Conservation (phyloP, 2,888 invertebrate genomes). For the Catocala fraxini region DNA sequence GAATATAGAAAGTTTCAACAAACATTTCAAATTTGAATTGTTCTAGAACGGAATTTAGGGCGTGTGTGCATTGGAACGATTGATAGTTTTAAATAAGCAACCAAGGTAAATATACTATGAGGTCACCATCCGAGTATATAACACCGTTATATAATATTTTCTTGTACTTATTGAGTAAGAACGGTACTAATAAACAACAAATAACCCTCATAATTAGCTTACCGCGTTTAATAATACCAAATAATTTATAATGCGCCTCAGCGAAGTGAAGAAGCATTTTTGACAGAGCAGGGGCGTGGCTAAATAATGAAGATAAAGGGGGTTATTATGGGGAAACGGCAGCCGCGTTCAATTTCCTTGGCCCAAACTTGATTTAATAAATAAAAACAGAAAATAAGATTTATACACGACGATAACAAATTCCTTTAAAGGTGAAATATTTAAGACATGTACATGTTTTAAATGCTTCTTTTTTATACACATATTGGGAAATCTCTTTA, state of each 20-base stretch:
- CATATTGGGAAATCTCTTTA: not conserved
- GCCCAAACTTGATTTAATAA: slow-evolving; percentile 46
- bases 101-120: no score
- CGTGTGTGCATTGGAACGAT: slow-evolving; percentile 1
- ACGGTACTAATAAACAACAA: slow-evolving; percentile 12
- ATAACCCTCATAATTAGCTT: slow-evolving; percentile 32
- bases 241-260: slow-evolving; percentile 33
- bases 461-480: not conserved
- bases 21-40: slow-evolving; percentile 1
- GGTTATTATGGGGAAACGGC: slow-evolving; percentile 44
- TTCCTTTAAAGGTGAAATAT: slow-evolving; percentile 11
- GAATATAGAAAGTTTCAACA: not conserved
- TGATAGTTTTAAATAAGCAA: slow-evolving; percentile 1
- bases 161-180: not conserved
- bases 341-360: slow-evolving; percentile 43
- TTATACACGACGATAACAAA: slow-evolving; percentile 40
- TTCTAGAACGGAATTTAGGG: slow-evolving; percentile 4
- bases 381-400: slow-evolving; percentile 51
- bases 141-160: not conserved
- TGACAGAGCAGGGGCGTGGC: slow-evolving; percentile 42
- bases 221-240: slow-evolving; percentile 31
- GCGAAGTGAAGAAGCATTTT: slow-evolving; percentile 40
- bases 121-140: not conserved
- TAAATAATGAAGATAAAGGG: slow-evolving; percentile 49
- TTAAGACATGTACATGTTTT: not conserved